Conservation (phyloP, 2,888 invertebrate species). For the Drosophila birchii region DNA sequence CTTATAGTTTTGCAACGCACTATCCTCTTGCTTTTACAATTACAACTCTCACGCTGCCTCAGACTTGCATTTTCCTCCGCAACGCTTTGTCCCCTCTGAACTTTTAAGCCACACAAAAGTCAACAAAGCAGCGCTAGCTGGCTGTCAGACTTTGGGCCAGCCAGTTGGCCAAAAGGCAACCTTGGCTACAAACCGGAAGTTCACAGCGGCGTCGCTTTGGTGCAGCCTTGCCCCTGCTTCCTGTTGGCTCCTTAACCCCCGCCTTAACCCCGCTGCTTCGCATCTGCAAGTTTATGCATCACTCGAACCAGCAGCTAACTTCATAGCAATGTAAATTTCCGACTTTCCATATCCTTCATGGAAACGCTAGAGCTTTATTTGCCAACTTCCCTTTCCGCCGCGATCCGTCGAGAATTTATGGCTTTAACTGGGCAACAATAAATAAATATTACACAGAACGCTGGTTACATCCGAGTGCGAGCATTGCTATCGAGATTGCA, state of each 20-base stretch:
- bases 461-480: conserved; percentile 25
- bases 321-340: conserved; percentile 37
- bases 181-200: conserved; percentile 75
- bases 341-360: conserved; percentile 42
- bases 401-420: conserved; percentile 26
- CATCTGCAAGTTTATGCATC: conserved; percentile 29
- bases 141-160: conserved; percentile 34
- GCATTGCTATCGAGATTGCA: conserved; percentile 30
- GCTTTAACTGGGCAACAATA: conserved; percentile 37
- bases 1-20: conserved; percentile 12
- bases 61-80: not conserved
- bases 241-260: conserved; percentile 3
- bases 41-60: conserved; percentile 26
- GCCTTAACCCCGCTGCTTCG: not conserved
- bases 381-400: conserved; percentile 38
- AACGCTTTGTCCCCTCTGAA: conserved; percentile 1
- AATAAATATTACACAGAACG: conserved; percentile 38
- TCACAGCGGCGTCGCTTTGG: conserved; percentile 56
- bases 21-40: conserved; percentile 19
- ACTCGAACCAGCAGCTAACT: conserved; percentile 33
- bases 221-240: conserved; percentile 30
- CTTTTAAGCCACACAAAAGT: conserved; percentile 29
- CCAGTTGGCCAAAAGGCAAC: conserved; percentile 58
- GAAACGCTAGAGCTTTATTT: conserved; percentile 36
- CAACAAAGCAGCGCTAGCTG: conserved; percentile 29